Base-by-base conservation (phyloP, 2,113 vertebrate genomes). In the Collichthys lucidus region DNA sequence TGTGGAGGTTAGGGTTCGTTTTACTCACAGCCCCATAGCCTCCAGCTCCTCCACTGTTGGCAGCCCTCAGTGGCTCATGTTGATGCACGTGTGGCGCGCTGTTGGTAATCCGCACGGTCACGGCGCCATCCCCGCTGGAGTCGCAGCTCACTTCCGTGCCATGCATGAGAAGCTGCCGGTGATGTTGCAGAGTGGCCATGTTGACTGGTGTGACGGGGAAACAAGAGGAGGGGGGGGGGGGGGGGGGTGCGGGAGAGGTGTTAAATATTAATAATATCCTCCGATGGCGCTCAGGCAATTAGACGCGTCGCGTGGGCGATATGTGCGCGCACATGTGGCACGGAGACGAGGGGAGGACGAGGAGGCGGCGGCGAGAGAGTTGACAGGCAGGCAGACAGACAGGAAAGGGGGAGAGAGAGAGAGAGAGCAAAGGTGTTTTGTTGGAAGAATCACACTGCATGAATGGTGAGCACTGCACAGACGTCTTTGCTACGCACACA, bases 71-170 rank as follows among this genome's bases (percentile, higher is more conserved):
- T 1, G 82, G 65, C 79, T 90, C 93, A 52, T 93, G 94, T 19
- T 87, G 92, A 74, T 46, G 90, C 78, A 64, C 63, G 82, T 87
- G 93, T 46, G 94, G 77, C 15, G 77, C 81, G 65, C 79, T 83
- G 87, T 93, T 94, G 86, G 94, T 93, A 86, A 99, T 96, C 79
- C 93, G 96, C 91, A 99, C 97, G 62, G 96, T 96, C 91, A 95
- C 94, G 75, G 89, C 90, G 46, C 96, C 95, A 77, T 97, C 97
- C 74, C 96, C 95, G 86, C 96, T 95, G 68, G 96, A 95, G 93
- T 96, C 96, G 82, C 97, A 98, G 91, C 96, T 97, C 91, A 97
- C 98, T 95, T 98, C 97, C 46, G 97, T 97, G 94, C 95, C 94
- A 63, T 95, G 97, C 91, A 95, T 94, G 80, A 95, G 96, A 92